Evolutionary conservation across 2,888 invertebrate genomes (phyloP).

Genomic region (Agrenia bidenticulata): DNA sequence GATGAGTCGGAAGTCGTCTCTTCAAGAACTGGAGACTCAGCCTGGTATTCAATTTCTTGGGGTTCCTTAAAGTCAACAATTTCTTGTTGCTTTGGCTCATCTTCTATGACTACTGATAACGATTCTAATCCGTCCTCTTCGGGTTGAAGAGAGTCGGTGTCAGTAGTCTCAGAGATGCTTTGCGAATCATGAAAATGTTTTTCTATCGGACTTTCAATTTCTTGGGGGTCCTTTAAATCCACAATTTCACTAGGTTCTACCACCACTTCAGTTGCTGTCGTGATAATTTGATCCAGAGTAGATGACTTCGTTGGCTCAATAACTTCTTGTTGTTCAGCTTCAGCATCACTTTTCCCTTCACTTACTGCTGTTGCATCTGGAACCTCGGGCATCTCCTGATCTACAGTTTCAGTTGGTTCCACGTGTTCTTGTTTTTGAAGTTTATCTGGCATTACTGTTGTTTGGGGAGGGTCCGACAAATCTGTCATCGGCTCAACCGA

Average conservation of each 20-base stretch:
- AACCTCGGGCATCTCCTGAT: background rate
- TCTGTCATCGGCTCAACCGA: too few species aligned
- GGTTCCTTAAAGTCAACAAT: too few species aligned
- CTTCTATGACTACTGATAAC: too few species aligned
- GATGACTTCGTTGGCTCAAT: background rate
- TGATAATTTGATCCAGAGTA: background rate
- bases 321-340: background rate
- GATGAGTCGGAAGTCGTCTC: background rate
- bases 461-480: background rate
- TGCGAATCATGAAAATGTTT: too few species aligned
- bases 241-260: conserved; percentile 1
- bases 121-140: too few species aligned
- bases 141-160: too few species aligned
- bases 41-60: too few species aligned
- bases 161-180: too few species aligned
- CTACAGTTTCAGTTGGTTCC: conserved; percentile 4
- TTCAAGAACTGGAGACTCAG: too few species aligned
- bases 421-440: conserved; percentile 7
- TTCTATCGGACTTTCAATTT: conserved; percentile 1
- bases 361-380: background rate
- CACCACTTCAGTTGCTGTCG: conserved; percentile 10
- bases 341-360: background rate
- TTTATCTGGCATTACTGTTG: conserved; percentile 1
- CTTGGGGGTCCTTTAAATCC: background rate
- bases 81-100: too few species aligned